A percentile compares a stretch with the other conserved stretches of the same genome.
Evolutionary conservation across 1,140 invertebrate species (phyloP).

Genomic region (Ridgeia piscesae): DNA sequence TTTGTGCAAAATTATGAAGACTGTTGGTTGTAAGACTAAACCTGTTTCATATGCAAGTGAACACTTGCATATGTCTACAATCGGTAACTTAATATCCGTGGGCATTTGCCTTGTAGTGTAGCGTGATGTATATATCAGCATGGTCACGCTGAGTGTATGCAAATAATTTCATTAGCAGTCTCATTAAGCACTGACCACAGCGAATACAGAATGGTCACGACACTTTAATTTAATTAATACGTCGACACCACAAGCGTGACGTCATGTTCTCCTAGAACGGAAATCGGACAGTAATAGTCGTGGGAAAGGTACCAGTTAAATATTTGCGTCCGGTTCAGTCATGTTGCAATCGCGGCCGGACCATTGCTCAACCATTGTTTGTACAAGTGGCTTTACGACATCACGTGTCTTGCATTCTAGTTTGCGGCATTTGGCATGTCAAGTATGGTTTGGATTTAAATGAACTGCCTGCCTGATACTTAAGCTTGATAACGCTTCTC

Average conservation of each 20-base stretch:
- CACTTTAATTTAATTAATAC: background rate
- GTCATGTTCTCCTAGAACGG: background rate
- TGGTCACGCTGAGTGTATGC: background rate
- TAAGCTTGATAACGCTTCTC: too few species aligned
- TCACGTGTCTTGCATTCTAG: too few species aligned
- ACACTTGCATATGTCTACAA: background rate
- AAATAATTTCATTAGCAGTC: background rate
- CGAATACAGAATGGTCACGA: background rate
- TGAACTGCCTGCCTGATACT: too few species aligned
- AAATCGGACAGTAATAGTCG: background rate
- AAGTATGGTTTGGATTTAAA: too few species aligned
- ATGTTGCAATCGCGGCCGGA: too few species aligned
- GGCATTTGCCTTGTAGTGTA: too few species aligned
- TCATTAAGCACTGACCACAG: background rate
- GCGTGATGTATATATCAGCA: background rate
- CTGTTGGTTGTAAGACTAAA: background rate
- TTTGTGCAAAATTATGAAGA: background rate
- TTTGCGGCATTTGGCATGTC: too few species aligned
- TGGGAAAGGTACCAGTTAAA: background rate
- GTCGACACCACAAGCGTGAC: background rate
- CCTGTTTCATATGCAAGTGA: background rate
- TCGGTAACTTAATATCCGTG: background rate
- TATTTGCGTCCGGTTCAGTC: background rate
- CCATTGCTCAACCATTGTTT: too few species aligned
- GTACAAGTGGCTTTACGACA: too few species aligned